Conservation (phyloP, 2,113 vertebrate genomes). For the Bagarius yarrelli region DNA sequence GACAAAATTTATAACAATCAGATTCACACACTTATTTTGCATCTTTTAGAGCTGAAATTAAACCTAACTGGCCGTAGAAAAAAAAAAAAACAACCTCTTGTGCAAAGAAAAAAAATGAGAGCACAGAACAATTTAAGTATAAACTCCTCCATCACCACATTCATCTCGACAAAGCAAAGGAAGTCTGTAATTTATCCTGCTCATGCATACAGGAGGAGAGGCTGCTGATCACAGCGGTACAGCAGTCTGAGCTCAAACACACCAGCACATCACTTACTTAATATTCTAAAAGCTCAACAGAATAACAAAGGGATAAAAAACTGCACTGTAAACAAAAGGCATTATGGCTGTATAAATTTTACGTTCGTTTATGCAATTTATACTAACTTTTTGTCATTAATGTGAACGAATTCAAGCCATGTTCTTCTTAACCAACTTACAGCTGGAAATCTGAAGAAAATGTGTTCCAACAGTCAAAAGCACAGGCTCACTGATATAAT, state of each 20-base stretch:
- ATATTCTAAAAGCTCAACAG: not conserved
- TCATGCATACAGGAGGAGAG: not conserved
- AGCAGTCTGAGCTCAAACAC: not conserved
- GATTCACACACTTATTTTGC: too few species aligned
- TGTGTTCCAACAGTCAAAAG: too few species aligned
- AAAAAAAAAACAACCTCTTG: not conserved
- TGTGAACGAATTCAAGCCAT: too few species aligned
- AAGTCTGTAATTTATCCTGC: not conserved
- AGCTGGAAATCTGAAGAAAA: too few species aligned
- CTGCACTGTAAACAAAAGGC: too few species aligned
- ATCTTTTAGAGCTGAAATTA: not conserved
- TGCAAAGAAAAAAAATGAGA: not conserved
- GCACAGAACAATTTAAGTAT: not conserved
- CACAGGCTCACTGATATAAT: too few species aligned
- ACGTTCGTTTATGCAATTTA: not conserved
- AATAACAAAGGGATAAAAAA: not conserved
- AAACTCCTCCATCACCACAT: not conserved
- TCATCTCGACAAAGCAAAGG: not conserved
- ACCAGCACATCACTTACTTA: not conserved
- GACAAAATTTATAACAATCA: not conserved
- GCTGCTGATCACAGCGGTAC: not conserved
- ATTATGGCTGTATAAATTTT: too few species aligned
- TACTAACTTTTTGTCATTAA: too few species aligned
- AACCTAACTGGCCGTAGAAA: too few species aligned
- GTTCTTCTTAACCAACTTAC: too few species aligned